phyloP scores from a whole-genome alignment of 2,888 invertebrate species.

The Villa cingulata region DNA sequence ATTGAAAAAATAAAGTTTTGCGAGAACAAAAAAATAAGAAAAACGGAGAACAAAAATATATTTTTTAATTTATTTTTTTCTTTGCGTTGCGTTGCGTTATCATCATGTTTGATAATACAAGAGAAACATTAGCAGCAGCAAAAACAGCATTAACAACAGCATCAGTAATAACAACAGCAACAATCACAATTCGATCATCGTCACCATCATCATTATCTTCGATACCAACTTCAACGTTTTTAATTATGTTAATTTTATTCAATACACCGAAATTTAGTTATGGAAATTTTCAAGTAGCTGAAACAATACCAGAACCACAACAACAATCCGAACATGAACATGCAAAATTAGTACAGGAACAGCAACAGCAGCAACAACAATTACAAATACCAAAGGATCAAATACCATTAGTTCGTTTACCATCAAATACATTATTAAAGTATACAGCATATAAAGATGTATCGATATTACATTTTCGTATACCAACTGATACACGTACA shows the following conservation, averaged over 20 bases:
- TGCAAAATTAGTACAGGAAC: conserved; percentile 3
- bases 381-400: conserved; percentile 25
- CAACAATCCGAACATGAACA: conserved; percentile 12
- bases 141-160: too few species aligned
- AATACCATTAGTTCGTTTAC: conserved; percentile 32
- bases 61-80: too few species aligned
- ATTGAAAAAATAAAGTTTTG: too few species aligned
- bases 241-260: conserved; percentile 10
- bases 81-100: too few species aligned
- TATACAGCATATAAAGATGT: conserved; percentile 45
- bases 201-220: too few species aligned
- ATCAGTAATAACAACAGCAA: not conserved
- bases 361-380: conserved; percentile 18
- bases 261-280: conserved; percentile 5
- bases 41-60: too few species aligned
- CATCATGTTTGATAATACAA: too few species aligned
- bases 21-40: too few species aligned
- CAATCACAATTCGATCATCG: not conserved
- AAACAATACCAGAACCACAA: not conserved
- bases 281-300: conserved; percentile 11
- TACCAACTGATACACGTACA: conserved; percentile 39
- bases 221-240: conserved; percentile 8
- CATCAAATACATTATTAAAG: conserved; percentile 38
- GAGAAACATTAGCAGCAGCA: too few species aligned
- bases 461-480: conserved; percentile 43